Base-by-base conservation (phyloP, 2,797 vertebrate species). In the Cirrhinus molitorella region DNA sequence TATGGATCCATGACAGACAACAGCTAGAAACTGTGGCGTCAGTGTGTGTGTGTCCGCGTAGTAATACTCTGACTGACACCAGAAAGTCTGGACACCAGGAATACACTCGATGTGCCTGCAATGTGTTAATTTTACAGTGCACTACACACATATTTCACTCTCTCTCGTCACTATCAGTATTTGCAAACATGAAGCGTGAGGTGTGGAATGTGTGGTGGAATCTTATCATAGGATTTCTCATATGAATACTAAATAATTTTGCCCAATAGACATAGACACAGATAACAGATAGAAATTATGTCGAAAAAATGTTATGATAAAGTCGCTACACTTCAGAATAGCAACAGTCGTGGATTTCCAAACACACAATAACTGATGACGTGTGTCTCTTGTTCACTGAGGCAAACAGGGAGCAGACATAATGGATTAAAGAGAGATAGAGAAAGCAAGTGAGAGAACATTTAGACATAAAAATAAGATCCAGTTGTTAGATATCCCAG, bases 11-110 rank as follows among this genome's bases (percentile, higher is more conserved):
- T 61, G 45, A 74, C 14, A 34, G 63, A 28, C 34, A 81, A 47
- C 53, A 59, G 51, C 79, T 68, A 83, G 75, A 72, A 80, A 47
- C 25, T 14, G 14, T 67, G 77, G 83, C 79, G 66, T 81, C 83
- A 47, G 76, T 81, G 59, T 84, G 77, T 78, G 34, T 65, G 51
- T 40, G 53, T 23, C 13, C 49, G 21, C 49, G 75, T 57, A 74
- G 75, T 72, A 83, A 73, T 83, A 55, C 31, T 23, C 67, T 77
- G 65, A 43, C 49, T 63, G 76, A 86, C 83, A 86, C 79, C 71
- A 59, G 55, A 34, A 51, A 73, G 61, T 84, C 85, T 89, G 76
- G 79, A 34, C 53, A 47, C 79, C 82, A 63, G 79, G 84, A 84
- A 84, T 71, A 72, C 10, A 80, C 61, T 70, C 49, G 40, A 25